Base-by-base conservation (phyloP, 2,797 vertebrate genomes). In the Halcyon badia region DNA sequence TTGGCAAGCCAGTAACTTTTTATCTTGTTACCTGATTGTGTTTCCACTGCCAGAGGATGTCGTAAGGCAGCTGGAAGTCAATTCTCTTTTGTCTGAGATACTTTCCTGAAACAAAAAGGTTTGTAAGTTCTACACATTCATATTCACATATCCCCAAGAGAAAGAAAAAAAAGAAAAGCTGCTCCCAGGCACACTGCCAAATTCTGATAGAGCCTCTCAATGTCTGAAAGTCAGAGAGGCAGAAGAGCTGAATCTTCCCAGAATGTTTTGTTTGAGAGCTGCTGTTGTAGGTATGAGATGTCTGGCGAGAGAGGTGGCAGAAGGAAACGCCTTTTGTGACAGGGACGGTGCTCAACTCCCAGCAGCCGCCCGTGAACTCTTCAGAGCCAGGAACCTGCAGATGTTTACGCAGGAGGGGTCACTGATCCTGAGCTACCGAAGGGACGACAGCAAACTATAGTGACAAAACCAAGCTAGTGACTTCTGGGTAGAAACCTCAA, bases 41-140 rank as follows among this genome's bases (percentile, higher is more conserved):
- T 97, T 99, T 99, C 99, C 99, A 99, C 96, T 99, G 99, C 99
- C 99, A 99, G 97, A 99, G 99, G 95, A 99, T 99, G 94, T 99
- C 99, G 64, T 99, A 99, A 31, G 99, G 99, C 97, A 99, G 98
- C 98, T 99, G 99, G 98, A 99, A 99, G 97, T 99, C 98, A 73
- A 99, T 99, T 87, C 99, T 97, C 97, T 99, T 99, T 92, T 99
- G 98, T 97, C 99, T 99, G 93, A 99, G 98, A 98, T 99, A 99
- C 97, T 99, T 99, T 69, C 99, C 99, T 99, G 98, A 61, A 98
- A 98, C 35, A 90, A 46, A 95, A 96, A 94, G 82, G 35, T 83
- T 20, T 82, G 57, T 95, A 7, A 95, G 87, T 49, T n/a, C 30
- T 56, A 93, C 13, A 66, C 9, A 21, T 37, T 70, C 35, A 22